Conservation (phyloP, 2,888 invertebrate species). For the Epinotia brunnichana region DNA sequence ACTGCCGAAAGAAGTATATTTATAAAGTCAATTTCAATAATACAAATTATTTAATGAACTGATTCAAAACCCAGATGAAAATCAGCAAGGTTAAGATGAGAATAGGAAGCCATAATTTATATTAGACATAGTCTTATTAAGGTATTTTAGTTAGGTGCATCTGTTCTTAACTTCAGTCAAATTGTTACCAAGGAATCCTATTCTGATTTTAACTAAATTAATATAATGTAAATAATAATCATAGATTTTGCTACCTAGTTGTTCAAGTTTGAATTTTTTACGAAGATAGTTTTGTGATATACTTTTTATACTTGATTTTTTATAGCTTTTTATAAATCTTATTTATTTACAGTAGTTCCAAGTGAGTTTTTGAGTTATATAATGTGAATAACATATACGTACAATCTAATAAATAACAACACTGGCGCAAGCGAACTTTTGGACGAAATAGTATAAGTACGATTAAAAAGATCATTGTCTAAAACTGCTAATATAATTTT, state of each 20-base stretch:
- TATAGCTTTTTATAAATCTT: constrained; percentile 45
- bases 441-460: constrained; percentile 17
- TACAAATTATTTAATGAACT: constrained; percentile 21
- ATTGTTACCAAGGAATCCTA: constrained; percentile 47
- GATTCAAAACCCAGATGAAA: constrained; percentile 49
- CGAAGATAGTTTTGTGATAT: constrained; percentile 42
- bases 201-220: constrained; percentile 55
- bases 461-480: not conserved
- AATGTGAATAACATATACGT: constrained; percentile 58
- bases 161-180: constrained; percentile 27
- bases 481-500: not conserved
- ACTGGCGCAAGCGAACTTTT: constrained; percentile 15
- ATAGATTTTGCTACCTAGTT: constrained; percentile 39
- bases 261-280: constrained; percentile 45
- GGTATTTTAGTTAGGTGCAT: constrained; percentile 16
- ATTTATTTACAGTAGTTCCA: constrained; percentile 53
- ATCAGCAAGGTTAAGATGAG: constrained; percentile 52
- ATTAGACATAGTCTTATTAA: constrained; percentile 39
- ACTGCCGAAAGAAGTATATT: too few species aligned
- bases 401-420: constrained; percentile 52
- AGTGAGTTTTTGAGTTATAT: constrained; percentile 51
- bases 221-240: constrained; percentile 45
- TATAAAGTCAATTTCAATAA: too few species aligned
- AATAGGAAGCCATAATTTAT: constrained; percentile 52
- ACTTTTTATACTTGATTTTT: constrained; percentile 43